Conservation (phyloP, 2,888 invertebrate genomes). For the Agrotis ipsilon region DNA sequence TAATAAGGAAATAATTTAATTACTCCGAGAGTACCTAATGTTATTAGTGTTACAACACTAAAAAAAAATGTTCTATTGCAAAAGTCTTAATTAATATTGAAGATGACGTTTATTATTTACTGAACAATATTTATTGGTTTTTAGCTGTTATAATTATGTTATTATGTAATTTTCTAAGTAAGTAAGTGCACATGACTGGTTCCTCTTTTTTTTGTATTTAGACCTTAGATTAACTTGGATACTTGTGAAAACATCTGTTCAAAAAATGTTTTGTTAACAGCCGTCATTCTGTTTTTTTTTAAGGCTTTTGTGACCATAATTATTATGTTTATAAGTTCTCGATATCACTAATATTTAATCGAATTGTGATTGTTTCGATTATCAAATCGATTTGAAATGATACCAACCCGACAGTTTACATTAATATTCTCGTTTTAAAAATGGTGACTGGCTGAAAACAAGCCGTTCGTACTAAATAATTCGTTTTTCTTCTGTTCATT, state of each 20-base stretch:
- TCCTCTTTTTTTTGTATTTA: no score
- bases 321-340: neutral
- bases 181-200: no score
- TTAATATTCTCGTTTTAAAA: neutral
- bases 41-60: no score
- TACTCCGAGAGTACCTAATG: no score
- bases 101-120: neutral
- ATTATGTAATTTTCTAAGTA: no score
- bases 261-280: neutral
- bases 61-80: no score
- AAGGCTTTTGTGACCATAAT: no score
- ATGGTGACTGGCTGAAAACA: constrained; percentile 11
- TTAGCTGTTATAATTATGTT: neutral
- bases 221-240: no score
- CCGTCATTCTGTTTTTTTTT: neutral
- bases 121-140: no score
- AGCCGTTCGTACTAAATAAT: constrained; percentile 4
- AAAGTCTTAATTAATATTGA: neutral
- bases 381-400: constrained; percentile 12
- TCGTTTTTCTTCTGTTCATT: constrained; percentile 39
- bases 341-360: constrained; percentile 12
- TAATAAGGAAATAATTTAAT: no score
- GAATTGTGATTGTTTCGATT: constrained; percentile 11
- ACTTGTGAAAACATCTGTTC: no score
- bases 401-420: constrained; percentile 2